Evolutionary conservation across 2,888 invertebrate species (phyloP).

Genomic region (Synanthedon formicaeformis): DNA sequence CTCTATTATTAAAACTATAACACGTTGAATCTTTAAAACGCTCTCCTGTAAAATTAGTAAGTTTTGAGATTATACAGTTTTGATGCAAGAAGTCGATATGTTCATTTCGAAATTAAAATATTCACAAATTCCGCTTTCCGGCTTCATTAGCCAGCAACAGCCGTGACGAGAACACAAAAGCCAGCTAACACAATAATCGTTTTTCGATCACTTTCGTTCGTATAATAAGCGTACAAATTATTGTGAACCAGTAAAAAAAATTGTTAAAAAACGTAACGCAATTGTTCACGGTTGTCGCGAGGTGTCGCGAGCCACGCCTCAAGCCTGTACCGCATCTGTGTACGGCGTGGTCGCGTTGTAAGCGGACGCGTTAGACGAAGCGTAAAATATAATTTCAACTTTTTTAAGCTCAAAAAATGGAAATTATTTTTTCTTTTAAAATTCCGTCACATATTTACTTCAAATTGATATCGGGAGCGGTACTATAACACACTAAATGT

Average conservation of each 20-base stretch:
- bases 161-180: slow-evolving; percentile 28
- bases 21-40: too few relatives aligned
- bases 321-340: not conserved
- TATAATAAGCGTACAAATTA: slow-evolving; percentile 27
- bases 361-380: not conserved
- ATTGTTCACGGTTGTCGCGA: slow-evolving; percentile 45
- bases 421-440: too few relatives aligned
- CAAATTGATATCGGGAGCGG: too few relatives aligned
- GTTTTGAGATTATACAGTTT: too few relatives aligned
- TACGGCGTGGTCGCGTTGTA: not conserved
- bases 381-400: not conserved
- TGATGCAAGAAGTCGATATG: too few relatives aligned
- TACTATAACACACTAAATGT: too few relatives aligned
- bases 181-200: slow-evolving; percentile 37
- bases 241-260: slow-evolving; percentile 20
- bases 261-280: slow-evolving; percentile 50
- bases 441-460: too few relatives aligned
- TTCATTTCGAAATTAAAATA: slow-evolving; percentile 15
- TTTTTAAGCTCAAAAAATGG: too few relatives aligned
- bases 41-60: too few relatives aligned
- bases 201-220: slow-evolving; percentile 52
- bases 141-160: slow-evolving; percentile 16
- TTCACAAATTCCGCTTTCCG: slow-evolving; percentile 12
- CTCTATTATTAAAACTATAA: too few relatives aligned
- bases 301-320: slow-evolving; percentile 8